These are phyloP conservation scores for Empidonax alnorum DNA, from an alignment of 2,113 vertebrate genomes.

Conservation along the genomic window DNA sequence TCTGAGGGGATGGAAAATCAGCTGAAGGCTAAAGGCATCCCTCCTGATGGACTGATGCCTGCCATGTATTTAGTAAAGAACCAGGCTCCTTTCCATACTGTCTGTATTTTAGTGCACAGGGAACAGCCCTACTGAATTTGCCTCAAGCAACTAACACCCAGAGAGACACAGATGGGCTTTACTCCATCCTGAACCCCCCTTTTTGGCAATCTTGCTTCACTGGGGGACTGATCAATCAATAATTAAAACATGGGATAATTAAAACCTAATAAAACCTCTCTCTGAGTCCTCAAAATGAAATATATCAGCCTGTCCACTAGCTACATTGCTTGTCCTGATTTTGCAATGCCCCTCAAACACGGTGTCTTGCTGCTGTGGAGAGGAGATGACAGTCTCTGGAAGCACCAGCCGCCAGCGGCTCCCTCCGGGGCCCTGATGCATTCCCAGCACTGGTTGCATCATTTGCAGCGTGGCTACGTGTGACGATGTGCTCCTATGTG, in stretches of 20 bases:
- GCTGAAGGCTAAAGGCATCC: not conserved
- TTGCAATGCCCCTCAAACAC: not conserved
- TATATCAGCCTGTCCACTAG: not conserved
- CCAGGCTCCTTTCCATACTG: not conserved
- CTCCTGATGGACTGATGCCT: not conserved
- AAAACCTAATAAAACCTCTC: conserved; percentile 6
- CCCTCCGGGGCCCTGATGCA: conserved; percentile 53
- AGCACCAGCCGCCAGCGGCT: not conserved
- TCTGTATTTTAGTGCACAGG: not conserved
- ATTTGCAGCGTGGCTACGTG: not conserved
- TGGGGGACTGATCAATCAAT: not conserved
- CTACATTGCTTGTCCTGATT: not conserved
- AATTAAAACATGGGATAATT: conserved; percentile 10
- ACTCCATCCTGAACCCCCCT: not conserved
- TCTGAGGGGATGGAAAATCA: not conserved
- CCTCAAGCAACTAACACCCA: not conserved
- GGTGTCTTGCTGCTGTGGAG: not conserved
- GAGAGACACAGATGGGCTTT: conserved; percentile 8
- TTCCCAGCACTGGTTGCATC: conserved; percentile 67
- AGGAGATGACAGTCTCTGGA: not conserved
- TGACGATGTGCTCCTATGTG: fast-evolving
- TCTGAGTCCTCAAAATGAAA: not conserved
- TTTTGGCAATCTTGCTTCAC: conserved; percentile 14
- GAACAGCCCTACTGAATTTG: not conserved
- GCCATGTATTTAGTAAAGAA: not conserved